Conservation (phyloP, 2,797 vertebrate species). For the Poeciliopsis paucimaculata region DNA sequence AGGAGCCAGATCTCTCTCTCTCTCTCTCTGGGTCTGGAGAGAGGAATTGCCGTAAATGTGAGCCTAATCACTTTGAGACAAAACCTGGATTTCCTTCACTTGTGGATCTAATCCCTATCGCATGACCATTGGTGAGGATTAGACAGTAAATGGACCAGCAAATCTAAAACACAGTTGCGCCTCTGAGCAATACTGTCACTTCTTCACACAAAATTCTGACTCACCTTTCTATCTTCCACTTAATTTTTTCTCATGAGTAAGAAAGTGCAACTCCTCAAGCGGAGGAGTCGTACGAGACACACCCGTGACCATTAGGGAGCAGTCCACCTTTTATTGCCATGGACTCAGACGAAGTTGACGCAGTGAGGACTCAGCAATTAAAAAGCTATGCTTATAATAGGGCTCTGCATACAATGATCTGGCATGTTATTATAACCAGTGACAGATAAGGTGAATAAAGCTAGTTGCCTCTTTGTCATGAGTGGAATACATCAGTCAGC, state of each 20-base stretch:
- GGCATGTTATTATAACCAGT: neutral
- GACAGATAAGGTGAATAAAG: neutral
- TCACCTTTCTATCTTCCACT: neutral
- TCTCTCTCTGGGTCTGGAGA: neutral
- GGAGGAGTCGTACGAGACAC: neutral
- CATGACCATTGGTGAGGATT: neutral
- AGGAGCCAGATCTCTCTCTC: neutral
- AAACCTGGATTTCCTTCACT: neutral
- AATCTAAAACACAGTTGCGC: neutral
- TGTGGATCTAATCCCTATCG: neutral
- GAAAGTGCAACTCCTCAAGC: neutral
- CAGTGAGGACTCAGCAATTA: neutral
- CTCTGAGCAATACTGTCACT: neutral
- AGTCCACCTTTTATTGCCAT: neutral
- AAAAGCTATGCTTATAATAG: neutral
- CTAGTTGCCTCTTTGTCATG: neutral
- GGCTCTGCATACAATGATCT: neutral
- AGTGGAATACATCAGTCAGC: neutral
- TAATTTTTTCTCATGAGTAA: neutral
- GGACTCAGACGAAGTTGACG: neutral
- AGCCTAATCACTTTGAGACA: neutral
- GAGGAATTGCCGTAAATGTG: neutral
- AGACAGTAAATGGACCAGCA: neutral
- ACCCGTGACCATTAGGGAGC: neutral
- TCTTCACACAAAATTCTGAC: neutral